Evolutionary conservation across 2,113 vertebrate species (phyloP).

Genomic region (Forbesichthys papilliferus): DNA sequence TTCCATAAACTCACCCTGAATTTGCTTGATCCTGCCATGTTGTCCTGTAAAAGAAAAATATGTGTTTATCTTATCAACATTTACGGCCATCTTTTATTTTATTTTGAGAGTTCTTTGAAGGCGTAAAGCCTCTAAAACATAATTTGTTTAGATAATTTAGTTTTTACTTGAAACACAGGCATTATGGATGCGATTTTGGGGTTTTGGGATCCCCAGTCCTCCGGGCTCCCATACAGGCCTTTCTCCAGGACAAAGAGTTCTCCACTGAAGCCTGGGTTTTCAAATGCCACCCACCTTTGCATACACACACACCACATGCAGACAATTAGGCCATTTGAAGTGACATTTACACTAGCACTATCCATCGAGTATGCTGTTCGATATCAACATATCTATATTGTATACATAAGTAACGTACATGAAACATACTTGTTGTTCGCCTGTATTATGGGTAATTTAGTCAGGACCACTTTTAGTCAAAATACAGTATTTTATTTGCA

Average conservation of each 20-base stretch:
- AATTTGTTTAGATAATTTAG: conserved; percentile 51
- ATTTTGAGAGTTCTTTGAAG: too few species aligned
- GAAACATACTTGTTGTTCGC: too few species aligned
- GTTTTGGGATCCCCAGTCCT: conserved; percentile 87
- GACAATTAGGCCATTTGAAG: not conserved
- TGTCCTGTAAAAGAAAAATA: conserved; percentile 57
- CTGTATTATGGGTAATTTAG: too few species aligned
- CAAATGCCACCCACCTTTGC: conserved; percentile 92
- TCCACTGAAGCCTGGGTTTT: conserved; percentile 88
- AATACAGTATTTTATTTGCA: too few species aligned
- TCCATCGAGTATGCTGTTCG: too few species aligned
- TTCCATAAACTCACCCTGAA: conserved; percentile 66
- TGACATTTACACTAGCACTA: too few species aligned
- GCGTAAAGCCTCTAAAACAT: not conserved
- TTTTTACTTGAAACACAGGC: conserved; percentile 86
- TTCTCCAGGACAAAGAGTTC: conserved; percentile 90
- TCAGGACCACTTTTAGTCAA: too few species aligned
- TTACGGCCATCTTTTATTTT: too few species aligned
- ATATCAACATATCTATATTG: too few species aligned
- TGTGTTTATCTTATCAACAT: not conserved
- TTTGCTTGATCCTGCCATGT: conserved; percentile 41
- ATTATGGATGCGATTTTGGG: conserved; percentile 88
- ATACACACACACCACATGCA: conserved; percentile 17
- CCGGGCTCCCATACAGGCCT: conserved; percentile 84
- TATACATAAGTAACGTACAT: too few species aligned